phyloP scores from a whole-genome alignment of 1,140 invertebrate genomes.

The Drosophila sp. region DNA sequence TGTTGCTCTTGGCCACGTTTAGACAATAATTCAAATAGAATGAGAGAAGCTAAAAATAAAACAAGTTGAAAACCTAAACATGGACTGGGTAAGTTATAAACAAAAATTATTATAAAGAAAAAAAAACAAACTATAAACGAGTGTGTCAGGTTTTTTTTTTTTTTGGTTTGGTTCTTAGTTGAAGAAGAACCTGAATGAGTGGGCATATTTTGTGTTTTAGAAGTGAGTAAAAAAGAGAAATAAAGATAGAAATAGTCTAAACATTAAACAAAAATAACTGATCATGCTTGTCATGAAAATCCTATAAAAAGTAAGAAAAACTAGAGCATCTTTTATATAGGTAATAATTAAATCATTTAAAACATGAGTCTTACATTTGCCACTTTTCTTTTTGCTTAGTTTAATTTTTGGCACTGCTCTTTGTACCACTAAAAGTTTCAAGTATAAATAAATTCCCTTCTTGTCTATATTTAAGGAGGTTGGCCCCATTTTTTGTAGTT shows the following conservation, averaged over 20 bases:
- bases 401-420: too few species aligned
- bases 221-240: conserved; percentile 19
- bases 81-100: conserved; percentile 60
- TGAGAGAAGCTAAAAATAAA: conserved; percentile 66
- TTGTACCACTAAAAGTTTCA: too few species aligned
- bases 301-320: not conserved
- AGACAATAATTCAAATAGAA: conserved; percentile 69
- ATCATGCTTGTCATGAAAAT: not conserved
- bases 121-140: conserved; percentile 58
- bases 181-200: conserved; percentile 22
- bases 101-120: conserved; percentile 22
- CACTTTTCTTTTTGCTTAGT: too few species aligned
- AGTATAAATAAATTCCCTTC: too few species aligned
- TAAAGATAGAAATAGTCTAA: conserved; percentile 15
- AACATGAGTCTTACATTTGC: not conserved
- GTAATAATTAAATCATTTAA: not conserved
- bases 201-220: not conserved
- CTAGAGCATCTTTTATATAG: not conserved
- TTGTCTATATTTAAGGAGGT: too few species aligned
- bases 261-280: not conserved
- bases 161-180: conserved; percentile 1
- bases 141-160: conserved; percentile 62
- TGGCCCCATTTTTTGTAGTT: too few species aligned
- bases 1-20: conserved; percentile 55
- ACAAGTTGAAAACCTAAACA: conserved; percentile 50